Evolutionary conservation across 2,888 invertebrate species (phyloP), one percentile per base, ranked within the genome.

Genomic region (Philereme vetulata): DNA sequence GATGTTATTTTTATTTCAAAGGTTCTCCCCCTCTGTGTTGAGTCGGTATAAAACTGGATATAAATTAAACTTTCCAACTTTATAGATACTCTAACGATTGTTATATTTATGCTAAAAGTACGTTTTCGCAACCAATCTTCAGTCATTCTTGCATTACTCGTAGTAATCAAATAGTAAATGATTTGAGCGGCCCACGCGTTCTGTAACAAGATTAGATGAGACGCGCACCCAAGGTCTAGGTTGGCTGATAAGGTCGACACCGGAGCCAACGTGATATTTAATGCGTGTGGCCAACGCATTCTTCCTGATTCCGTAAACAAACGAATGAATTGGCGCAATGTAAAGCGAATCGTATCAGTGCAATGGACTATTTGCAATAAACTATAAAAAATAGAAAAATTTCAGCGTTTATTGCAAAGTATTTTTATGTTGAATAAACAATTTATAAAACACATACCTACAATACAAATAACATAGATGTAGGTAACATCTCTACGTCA

Each of bases 191-290:
- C 54, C 55, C 54, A 62, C 64, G 59, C 52, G 51, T 48, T 62
- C 47, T 32, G 43, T 64, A 69, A 66, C 61, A 36, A 67, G 76
- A 72, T 77, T 72, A 71, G 69, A 72, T 58, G 71, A 73, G 72
- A 76, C 74, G 72, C 71, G 59, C 56, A 62, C 62, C 65, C 79
- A 84, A 84, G 84, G 84, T 83, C 84, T 82, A 78, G 82, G 82
- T 78, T 73, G 67, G 60, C 56, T 68, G 78, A 80, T 81, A 80
- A 84, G 77, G 78, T 77, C 75, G 68, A 65, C 65, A 66, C 36
- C 48, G 57, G 62, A 68, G 57, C 38, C 60, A 65, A 67, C 60
- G 49, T 54, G 62, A 64, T 62, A 63, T 64, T 53, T 52, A 53
- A 50, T 47, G 6, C 47, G 10, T 38, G 43, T 42, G 47, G 8